Percentiles rank a stretch among this genome's conserved stretches.
Evolutionary conservation across 30 jellyfish, hydroid and myxozoan genomes (phyloP).

Genomic region (Mastigias papua): DNA sequence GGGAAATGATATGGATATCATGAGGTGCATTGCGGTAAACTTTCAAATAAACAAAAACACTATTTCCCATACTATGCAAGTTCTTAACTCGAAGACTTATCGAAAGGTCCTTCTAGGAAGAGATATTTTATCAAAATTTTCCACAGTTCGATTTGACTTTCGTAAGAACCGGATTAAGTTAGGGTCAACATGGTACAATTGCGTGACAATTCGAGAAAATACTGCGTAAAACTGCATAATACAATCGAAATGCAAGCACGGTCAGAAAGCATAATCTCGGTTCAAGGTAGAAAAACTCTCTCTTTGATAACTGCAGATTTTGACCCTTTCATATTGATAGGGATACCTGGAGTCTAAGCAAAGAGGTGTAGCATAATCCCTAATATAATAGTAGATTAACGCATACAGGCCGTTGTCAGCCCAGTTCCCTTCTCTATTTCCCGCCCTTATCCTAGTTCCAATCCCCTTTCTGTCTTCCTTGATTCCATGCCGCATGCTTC

Average conservation of each 20-base stretch:
- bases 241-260: slow-evolving; percentile 19
- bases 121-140: slow-evolving; percentile 33
- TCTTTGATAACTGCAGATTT: slow-evolving; percentile 58
- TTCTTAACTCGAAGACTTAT: slow-evolving; percentile 5
- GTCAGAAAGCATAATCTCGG: slow-evolving; percentile 30
- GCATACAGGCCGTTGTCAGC: too few relatives aligned
- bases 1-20: slow-evolving; percentile 57
- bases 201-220: slow-evolving; percentile 6
- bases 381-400: too few relatives aligned
- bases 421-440: too few relatives aligned
- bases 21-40: slow-evolving; percentile 34
- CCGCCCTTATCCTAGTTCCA: too few relatives aligned
- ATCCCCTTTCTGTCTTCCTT: too few relatives aligned
- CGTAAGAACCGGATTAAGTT: slow-evolving; percentile 38
- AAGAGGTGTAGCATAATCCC: slow-evolving; percentile 47
- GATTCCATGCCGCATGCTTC: too few relatives aligned
- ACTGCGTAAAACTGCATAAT: slow-evolving; percentile 28
- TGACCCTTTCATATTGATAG: slow-evolving; percentile 45
- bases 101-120: slow-evolving; percentile 38
- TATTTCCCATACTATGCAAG: slow-evolving; percentile 20
- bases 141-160: slow-evolving; percentile 51
- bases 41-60: slow-evolving; percentile 15
- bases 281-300: slow-evolving; percentile 32
- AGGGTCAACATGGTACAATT: slow-evolving; percentile 28
- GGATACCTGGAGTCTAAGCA: slow-evolving; percentile 29